Base-by-base conservation (phyloP, 1,140 invertebrate genomes). In the Cydia pomonella region DNA sequence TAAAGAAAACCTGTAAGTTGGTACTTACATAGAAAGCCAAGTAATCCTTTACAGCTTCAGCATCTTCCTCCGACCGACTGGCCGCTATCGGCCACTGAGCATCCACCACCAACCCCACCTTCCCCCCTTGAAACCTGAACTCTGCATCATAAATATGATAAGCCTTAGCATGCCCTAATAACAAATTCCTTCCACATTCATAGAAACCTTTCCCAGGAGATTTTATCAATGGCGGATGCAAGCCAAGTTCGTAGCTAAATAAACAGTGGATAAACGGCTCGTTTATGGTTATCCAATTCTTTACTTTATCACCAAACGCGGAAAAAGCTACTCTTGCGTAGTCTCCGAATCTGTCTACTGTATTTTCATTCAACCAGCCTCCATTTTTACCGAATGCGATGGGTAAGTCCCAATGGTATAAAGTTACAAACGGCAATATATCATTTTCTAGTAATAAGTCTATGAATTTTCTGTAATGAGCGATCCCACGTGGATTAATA, bases 381-480 rank as follows among this genome's bases (percentile, higher is more conserved):
- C 95, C 95, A 75, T 87, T 72, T 18, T 83, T 85, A 84, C 94
- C 86, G 1, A 95, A 78, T 0, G 82, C 74, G 44, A 93, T 87
- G 0, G 94, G 94, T 41, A 94, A 79, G 82, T 95, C 94, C 86
- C 91, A 94, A 76, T 94, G 93, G 76, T 93, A 94, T 74, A 95
- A 78, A 0, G 94, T 93, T 9, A 94, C 91, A 50, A 94, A 79
- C 0, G 94, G 94, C 73, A 88, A 81, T 25, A 95, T 94, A 18
- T 89, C 88, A 47, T 90, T 93, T 2, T 79, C 79, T 12, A 94
- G 73, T 9, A 96, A 82, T 76, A 90, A 93, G 79, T 95, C 84
- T 23, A 96, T 95, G 1, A 96, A 74, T 47, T 92, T 85, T 76
- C 94, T 94, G 78, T 96, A 96, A 79, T 95, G 96, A 13, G 90